Conservation (phyloP, 2,888 invertebrate species). For the Syrphus vitripennis region DNA sequence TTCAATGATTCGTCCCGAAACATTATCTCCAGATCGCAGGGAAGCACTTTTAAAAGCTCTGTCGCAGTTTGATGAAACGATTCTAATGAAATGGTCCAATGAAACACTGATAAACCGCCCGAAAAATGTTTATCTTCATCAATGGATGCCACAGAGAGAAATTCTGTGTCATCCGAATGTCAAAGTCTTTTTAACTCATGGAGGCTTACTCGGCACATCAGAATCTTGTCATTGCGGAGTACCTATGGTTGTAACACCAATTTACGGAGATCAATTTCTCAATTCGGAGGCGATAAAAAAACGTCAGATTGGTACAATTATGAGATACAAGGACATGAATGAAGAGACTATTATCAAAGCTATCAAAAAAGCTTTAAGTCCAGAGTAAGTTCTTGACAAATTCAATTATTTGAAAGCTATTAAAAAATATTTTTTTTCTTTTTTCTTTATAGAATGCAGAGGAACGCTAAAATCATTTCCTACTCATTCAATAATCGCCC, state of each 20-base stretch:
- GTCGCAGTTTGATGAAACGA: constrained; percentile 81
- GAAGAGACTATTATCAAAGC: constrained; percentile 81
- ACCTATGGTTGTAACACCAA: constrained; percentile 85
- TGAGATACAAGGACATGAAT: constrained; percentile 81
- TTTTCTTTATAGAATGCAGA: constrained; percentile 73
- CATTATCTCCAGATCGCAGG: constrained; percentile 82
- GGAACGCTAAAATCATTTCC: constrained; percentile 80
- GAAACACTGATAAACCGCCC: constrained; percentile 83
- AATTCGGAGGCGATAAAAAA: constrained; percentile 83
- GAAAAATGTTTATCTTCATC: constrained; percentile 83
- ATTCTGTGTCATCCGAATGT: constrained; percentile 87
- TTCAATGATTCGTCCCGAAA: constrained; percentile 84
- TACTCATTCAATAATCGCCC: constrained; percentile 82
- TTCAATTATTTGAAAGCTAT: too few species aligned
- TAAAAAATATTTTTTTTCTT: background rate
- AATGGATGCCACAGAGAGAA: constrained; percentile 88
- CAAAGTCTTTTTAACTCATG: constrained; percentile 86
- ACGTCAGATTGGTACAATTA: constrained; percentile 82
- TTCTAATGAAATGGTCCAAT: constrained; percentile 87
- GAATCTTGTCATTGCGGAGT: constrained; percentile 85
- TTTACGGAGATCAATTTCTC: constrained; percentile 85
- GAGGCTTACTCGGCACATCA: constrained; percentile 86
- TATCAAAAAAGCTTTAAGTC: constrained; percentile 79
- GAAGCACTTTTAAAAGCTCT: constrained; percentile 83
- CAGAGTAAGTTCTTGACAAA: constrained; percentile 70